Percentiles rank a stretch among this genome's conserved stretches.
Evolutionary conservation across 1,140 invertebrate genomes (phyloP).

Genomic region (Procambarus virginalis): DNA sequence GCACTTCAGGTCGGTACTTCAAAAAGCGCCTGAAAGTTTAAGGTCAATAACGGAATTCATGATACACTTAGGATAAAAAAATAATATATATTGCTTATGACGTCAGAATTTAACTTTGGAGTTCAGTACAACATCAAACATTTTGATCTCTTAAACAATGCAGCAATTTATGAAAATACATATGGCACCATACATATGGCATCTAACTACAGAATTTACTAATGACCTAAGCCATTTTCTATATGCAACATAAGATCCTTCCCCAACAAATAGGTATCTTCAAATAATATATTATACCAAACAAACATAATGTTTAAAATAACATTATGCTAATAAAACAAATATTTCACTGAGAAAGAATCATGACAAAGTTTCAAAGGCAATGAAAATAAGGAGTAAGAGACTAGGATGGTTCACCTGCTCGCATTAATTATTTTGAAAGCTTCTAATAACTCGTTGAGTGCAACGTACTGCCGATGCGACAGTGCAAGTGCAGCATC

Average conservation of each 20-base stretch:
- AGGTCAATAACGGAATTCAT: neutral
- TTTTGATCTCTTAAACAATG: too few species aligned
- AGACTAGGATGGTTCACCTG: constrained; percentile 75
- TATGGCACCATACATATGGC: too few species aligned
- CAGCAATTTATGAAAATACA: too few species aligned
- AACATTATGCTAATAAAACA: neutral
- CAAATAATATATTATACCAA: neutral
- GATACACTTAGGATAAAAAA: too few species aligned
- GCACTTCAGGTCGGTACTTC: constrained; percentile 76
- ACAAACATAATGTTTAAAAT: neutral
- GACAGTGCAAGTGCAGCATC: constrained; percentile 84
- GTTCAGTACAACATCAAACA: too few species aligned
- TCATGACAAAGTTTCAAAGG: constrained; percentile 1
- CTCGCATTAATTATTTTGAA: constrained; percentile 82
- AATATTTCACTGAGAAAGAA: neutral
- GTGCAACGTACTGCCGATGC: constrained; percentile 83
- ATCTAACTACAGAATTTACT: too few species aligned
- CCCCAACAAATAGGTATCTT: too few species aligned
- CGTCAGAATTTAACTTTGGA: too few species aligned
- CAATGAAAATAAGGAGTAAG: neutral
- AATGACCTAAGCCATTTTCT: too few species aligned
- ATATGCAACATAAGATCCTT: too few species aligned
- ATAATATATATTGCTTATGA: too few species aligned
- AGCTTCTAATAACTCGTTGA: constrained; percentile 81
- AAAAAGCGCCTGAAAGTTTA: constrained; percentile 76